phyloP scores from a whole-genome alignment of 2,797 vertebrate genomes.

The Myotis planiceps region DNA sequence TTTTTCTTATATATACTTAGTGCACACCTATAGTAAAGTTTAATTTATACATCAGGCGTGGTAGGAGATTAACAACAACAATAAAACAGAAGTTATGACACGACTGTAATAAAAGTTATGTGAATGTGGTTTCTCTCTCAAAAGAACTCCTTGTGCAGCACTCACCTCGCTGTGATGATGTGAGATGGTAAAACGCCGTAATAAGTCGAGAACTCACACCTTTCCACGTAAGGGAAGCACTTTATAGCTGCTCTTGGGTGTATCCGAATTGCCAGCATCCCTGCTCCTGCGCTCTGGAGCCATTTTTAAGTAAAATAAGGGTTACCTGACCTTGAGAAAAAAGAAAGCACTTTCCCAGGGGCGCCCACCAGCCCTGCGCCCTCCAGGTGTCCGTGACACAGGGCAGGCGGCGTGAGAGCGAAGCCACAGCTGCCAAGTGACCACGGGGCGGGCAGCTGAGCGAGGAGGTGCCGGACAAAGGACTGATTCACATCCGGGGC shows the following conservation, averaged over 20 bases:
- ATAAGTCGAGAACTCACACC: not conserved
- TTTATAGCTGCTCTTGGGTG: not conserved
- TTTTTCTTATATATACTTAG: not conserved
- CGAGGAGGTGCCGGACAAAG: not conserved
- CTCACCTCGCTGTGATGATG: not conserved
- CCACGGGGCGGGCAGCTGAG: accelerated
- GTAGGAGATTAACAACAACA: not conserved
- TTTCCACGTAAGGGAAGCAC: not conserved
- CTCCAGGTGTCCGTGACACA: too few relatives aligned
- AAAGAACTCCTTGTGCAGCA: not conserved
- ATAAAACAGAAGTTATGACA: not conserved
- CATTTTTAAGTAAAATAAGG: not conserved
- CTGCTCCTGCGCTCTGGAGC: not conserved
- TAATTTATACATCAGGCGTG: not conserved
- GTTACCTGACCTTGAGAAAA: not conserved
- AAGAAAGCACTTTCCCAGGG: not conserved
- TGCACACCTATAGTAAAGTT: not conserved
- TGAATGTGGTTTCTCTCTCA: not conserved
- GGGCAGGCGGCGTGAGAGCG: not conserved
- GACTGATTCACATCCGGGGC: not conserved
- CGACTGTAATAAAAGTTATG: not conserved
- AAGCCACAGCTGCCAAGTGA: not conserved
- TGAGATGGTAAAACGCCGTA: not conserved
- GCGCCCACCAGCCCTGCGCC: too few relatives aligned
- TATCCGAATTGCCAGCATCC: not conserved